Conservation (phyloP, 1,140 invertebrate species). For the Penaeus indicus region DNA sequence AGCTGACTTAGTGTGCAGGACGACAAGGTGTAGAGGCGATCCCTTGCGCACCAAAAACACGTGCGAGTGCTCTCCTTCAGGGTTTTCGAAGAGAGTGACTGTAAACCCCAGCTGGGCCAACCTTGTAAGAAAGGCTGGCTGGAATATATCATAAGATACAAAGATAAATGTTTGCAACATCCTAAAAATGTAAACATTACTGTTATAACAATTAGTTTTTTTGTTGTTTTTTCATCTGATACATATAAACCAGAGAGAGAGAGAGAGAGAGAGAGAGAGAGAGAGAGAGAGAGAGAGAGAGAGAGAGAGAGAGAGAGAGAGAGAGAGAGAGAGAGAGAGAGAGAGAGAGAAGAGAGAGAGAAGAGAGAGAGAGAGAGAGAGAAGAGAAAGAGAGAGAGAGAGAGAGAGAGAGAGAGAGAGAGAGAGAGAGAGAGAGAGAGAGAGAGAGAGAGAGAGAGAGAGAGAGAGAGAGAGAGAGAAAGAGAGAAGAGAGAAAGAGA, state of each 20-base stretch:
- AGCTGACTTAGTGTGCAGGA: conserved; percentile 41
- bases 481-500: no score
- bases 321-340: no score
- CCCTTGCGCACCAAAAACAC: conserved; percentile 50
- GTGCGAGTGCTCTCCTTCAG: conserved; percentile 46
- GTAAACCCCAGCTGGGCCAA: conserved; percentile 60
- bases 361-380: accelerated
- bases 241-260: background rate
- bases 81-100: conserved; percentile 41
- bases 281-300: no score
- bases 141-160: conserved; percentile 2
- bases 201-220: background rate
- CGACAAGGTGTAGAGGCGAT: conserved; percentile 40
- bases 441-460: no score
- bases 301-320: no score
- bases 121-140: conserved; percentile 47
- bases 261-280: no score
- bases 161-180: background rate
- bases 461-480: no score
- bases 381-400: no score
- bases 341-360: no score
- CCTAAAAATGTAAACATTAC: background rate
- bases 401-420: no score
- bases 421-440: no score
- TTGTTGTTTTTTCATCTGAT: background rate